Evolutionary conservation across 2,888 invertebrate genomes (phyloP), one percentile per base, ranked within the genome.

Genomic region (Euzetes globulus): DNA sequence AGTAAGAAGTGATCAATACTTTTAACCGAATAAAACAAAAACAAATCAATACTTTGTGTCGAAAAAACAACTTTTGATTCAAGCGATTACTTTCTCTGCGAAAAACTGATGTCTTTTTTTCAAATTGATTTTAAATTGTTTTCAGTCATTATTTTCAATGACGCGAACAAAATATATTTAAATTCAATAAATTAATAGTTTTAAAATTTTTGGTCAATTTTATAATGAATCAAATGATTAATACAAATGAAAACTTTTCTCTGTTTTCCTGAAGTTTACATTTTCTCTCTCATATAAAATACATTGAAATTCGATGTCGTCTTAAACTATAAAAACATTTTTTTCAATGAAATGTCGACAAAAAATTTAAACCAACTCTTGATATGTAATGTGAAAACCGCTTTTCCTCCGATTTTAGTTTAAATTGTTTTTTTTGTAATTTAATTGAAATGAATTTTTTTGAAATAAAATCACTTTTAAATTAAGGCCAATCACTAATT

Each of bases 401-500:
- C 33, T 29, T 60, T 60, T 60, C 60, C n/a, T 60, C n/a, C n/a
- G 60, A 60, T 60, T 60, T 60, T 60, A 60, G 60, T 33, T 60
- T 60, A 60, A 25, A 60, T 29, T 60, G 17, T 60, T 13, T 60
- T 60, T 60, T 60, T 60, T 60, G 60, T 60, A 60, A 60, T 60
- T 60, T 60, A 13, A 60, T 27, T 60, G 29, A 60, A 60, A n/a
- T n/a, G n/a, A n/a, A n/a, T n/a, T 27, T 22, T 27, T 22, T 25
- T 58, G 27, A 58, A 58, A 58, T 58, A 58, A 50, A 50, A 50
- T 19, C 19, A 5, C n/a, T 50, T 58, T 58, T 58, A 58, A 58
- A 58, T 25, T 19, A 50, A 50, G n/a, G 19, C 3, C 4, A 17
- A 50, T n/a, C 17, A n/a, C 3, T 50, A 50, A 50, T n/a, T 50